Evolutionary conservation across 2,888 invertebrate genomes (phyloP).

Genomic region (Metopia argyrocephala): DNA sequence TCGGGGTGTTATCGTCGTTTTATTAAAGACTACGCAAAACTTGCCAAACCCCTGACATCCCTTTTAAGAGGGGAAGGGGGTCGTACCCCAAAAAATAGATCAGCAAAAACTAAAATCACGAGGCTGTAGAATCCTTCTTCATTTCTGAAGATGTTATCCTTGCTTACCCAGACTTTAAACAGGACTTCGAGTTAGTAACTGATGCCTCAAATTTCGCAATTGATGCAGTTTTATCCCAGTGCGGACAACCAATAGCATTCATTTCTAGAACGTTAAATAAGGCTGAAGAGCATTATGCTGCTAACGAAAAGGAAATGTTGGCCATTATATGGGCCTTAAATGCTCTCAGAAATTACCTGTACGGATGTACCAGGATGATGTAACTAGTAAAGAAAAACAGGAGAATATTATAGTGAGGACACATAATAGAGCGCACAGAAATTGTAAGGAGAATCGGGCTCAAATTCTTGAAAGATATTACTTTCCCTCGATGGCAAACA

Average conservation of each 20-base stretch:
- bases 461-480: too few relatives aligned
- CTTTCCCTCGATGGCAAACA: not conserved
- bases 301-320: too few relatives aligned
- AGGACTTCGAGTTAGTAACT: conserved; percentile 32
- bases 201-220: conserved; percentile 52
- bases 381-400: too few relatives aligned
- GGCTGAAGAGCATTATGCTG: conserved; percentile 16
- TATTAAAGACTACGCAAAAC: conserved; percentile 33
- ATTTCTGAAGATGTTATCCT: conserved; percentile 42
- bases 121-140: conserved; percentile 42
- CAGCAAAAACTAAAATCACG: conserved; percentile 19
- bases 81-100: conserved; percentile 41
- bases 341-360: too few relatives aligned
- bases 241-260: conserved; percentile 6
- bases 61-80: conserved; percentile 55
- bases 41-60: conserved; percentile 51
- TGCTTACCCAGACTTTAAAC: conserved; percentile 46
- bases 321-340: too few relatives aligned
- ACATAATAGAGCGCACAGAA: too few relatives aligned
- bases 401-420: too few relatives aligned
- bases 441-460: too few relatives aligned
- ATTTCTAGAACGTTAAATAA: conserved; percentile 3
- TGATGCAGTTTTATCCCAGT: conserved; percentile 34
- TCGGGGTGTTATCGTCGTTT: conserved; percentile 19
- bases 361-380: too few relatives aligned